phyloP scores from a whole-genome alignment of 2,113 vertebrate genomes.

The Myanophis thanlyinensis region DNA sequence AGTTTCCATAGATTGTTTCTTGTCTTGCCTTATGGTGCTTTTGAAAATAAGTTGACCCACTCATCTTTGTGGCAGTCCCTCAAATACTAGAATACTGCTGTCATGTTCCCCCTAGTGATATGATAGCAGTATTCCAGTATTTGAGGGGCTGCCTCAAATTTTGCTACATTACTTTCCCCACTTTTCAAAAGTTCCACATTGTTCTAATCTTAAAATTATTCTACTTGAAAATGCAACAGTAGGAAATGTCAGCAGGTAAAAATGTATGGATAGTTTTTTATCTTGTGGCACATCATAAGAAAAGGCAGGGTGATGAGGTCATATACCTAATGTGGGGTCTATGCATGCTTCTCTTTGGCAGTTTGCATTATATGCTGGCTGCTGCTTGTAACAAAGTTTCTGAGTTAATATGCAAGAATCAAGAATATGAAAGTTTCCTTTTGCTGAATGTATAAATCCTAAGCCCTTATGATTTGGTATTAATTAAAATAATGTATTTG shows the following conservation, averaged over 20 bases:
- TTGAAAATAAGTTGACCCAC: not conserved
- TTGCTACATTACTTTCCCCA: conserved; percentile 27
- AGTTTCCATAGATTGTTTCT: not conserved
- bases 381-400: conserved; percentile 40
- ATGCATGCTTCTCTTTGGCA: conserved; percentile 61
- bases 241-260: conserved; percentile 69
- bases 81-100: not conserved
- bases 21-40: not conserved
- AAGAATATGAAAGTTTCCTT: conserved; percentile 72
- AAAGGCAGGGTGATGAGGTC: conserved; percentile 69
- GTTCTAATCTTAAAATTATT: conserved; percentile 65
- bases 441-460: conserved; percentile 77
- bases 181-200: conserved; percentile 63
- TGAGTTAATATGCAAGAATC: conserved; percentile 69
- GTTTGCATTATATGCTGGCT: conserved; percentile 63
- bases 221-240: conserved; percentile 65
- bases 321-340: conserved; percentile 61
- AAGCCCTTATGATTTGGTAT: conserved; percentile 72
- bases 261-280: conserved; percentile 56
- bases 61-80: not conserved
- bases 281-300: conserved; percentile 59
- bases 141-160: not conserved
- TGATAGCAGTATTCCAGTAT: not conserved
- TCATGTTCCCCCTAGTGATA: not conserved
- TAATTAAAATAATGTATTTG: conserved; percentile 83